Evolutionary conservation across 2,797 vertebrate genomes (phyloP), one percentile per base, ranked within the genome.

Genomic region (Ceyx erithaca): DNA sequence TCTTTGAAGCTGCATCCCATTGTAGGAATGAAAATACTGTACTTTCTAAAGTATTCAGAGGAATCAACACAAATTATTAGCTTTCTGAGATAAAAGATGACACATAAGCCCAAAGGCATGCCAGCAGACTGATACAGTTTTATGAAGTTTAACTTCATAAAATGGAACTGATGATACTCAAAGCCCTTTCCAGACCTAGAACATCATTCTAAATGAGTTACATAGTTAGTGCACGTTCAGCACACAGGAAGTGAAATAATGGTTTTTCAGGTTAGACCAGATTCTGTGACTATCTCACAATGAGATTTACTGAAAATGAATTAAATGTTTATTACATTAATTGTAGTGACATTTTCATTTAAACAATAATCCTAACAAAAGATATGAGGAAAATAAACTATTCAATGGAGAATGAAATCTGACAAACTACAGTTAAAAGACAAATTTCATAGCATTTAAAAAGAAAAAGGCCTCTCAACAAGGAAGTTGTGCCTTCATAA

Each of bases 391-490:
- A 83, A 89, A 33, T 85, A 88, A 33, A 37, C 22, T 41, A 19
- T 31, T 88, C 26, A 87, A 54, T 63, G 72, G 18, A 64, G 73
- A 89, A 54, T 45, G 15, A 62, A 85, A 88, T 71, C 41, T 80
- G 81, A 96, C 90, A 92, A 96, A 91, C 59, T 58, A 87, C 85
- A 94, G 89, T 91, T 85, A 94, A 96, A 87, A 87, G 57, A 90
- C 4, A 19, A 89, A 90, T 95, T 97, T 96, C 82, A 82, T 93
- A 95, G 94, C 93, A 97, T 97, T 97, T 97, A 97, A 97, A 97
- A 95, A 95, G 79, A 94, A 96, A 97, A 98, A 96, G 84, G 93
- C 85, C 92, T 97, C 94, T 97, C 97, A 97, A 96, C 98, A 97
- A 95, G 86, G 91, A 96, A 95, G 54, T 87, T 96, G 96, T 96